Conservation (phyloP, 2,888 invertebrate species). For the Eurytoma californica region DNA sequence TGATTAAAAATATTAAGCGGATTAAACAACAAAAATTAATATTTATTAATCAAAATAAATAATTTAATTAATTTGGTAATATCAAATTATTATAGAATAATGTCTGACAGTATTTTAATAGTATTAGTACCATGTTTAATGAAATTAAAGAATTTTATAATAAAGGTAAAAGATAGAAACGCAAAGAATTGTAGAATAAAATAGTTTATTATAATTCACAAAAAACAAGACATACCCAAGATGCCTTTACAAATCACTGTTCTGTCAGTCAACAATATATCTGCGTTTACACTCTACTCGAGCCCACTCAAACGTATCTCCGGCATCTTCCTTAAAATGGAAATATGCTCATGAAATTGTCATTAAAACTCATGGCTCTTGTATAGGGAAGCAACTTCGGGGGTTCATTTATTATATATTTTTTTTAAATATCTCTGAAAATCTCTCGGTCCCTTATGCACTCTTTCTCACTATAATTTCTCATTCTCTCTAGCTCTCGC, state of each 20-base stretch:
- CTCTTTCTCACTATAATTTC: slow-evolving; percentile 51
- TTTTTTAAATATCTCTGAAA: slow-evolving; percentile 48
- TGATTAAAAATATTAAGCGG: too few species aligned
- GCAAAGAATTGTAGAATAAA: slow-evolving; percentile 68
- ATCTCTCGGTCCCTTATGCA: slow-evolving; percentile 53
- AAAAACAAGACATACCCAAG: slow-evolving; percentile 72
- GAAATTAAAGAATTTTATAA: background rate
- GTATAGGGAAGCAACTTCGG: slow-evolving; percentile 57
- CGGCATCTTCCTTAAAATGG: slow-evolving; percentile 46
- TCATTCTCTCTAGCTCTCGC: slow-evolving; percentile 32
- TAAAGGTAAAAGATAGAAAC: background rate
- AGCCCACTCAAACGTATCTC: slow-evolving; percentile 40
- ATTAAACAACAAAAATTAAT: too few species aligned
- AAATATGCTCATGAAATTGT: slow-evolving; percentile 51
- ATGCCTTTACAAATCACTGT: slow-evolving; percentile 72
- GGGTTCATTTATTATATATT: slow-evolving; percentile 53
- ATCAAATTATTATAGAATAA: too few species aligned
- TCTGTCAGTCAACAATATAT: slow-evolving; percentile 71
- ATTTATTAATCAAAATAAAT: too few species aligned
- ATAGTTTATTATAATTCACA: slow-evolving; percentile 75
- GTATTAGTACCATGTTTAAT: background rate
- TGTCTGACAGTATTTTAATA: too few species aligned
- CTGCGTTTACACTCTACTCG: slow-evolving; percentile 66
- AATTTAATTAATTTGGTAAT: too few species aligned
- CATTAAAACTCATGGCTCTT: slow-evolving; percentile 50